Evolutionary conservation across 2,113 vertebrate species (phyloP).

Genomic region (Tragelaphus imberbis): DNA sequence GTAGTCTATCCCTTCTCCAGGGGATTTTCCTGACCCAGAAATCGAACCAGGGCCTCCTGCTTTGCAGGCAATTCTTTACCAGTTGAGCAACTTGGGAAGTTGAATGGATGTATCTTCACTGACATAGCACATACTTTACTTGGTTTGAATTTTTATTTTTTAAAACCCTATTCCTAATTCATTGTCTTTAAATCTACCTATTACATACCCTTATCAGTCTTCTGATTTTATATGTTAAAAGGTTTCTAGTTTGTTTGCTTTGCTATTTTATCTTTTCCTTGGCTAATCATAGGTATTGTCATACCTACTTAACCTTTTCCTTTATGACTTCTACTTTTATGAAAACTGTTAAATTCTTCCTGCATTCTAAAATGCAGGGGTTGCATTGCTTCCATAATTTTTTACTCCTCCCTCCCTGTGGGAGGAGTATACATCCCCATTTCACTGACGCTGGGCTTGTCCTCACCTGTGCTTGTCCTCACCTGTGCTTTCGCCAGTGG

Average conservation of each 20-base stretch:
- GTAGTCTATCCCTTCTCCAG: background rate
- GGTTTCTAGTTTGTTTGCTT: background rate
- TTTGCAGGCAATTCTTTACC: background rate
- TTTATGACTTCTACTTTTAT: conserved; percentile 5
- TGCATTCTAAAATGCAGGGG: background rate
- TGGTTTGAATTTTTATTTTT: background rate
- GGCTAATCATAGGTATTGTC: background rate
- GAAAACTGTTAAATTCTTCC: background rate
- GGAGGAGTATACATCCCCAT: background rate
- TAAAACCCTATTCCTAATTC: background rate
- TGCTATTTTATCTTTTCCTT: background rate
- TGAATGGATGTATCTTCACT: background rate
- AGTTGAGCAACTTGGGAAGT: background rate
- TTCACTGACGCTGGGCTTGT: background rate
- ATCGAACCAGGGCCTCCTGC: background rate
- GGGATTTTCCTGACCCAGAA: background rate
- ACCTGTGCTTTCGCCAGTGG: background rate
- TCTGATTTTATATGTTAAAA: background rate
- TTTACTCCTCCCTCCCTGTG: background rate
- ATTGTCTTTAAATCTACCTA: background rate
- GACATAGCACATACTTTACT: background rate
- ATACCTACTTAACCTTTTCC: background rate
- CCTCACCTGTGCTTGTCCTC: background rate
- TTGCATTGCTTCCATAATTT: background rate
- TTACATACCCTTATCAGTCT: background rate